Base-by-base conservation (phyloP, 2,888 invertebrate species). In the Barypeithes pellucidus region DNA sequence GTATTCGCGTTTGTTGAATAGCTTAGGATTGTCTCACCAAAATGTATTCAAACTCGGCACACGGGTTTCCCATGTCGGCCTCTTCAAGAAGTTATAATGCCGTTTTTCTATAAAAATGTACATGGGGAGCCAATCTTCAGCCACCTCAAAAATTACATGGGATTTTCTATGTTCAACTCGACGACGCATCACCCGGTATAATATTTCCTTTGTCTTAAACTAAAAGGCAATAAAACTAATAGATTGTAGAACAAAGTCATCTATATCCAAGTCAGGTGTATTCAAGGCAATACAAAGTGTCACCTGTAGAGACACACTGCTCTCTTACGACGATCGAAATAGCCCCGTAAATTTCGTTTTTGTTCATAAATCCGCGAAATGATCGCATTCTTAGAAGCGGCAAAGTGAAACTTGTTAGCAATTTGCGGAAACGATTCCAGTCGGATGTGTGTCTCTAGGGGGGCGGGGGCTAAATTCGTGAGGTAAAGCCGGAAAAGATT, bases 381-480 rank as follows among this genome's bases (percentile, higher is more conserved):
- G 67, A 83, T 82, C 80, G 79, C 82, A 80, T 83, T 82, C 82
- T 83, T 82, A 80, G 81, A 78, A 79, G 78, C 78, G 78, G 79
- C 80, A 81, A 83, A 83, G 82, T 83, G 83, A 84, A 83, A 83
- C 82, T 83, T 83, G 80, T 78, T 77, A 78, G 81, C 81, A 83
- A 83, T 83, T 84, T 83, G 83, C 79, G 81, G 82, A 77, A 80
- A 77, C 79, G 79, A 79, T 81, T 80, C 80, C 80, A 80, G 80
- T 78, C 75, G 59, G 67, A 57, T 68, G 63, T 63, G 59, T 54
- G 65, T 71, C 75, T 74, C 75, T 47, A 12, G 75, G 73, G 72
- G 29, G 16, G 16, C 24, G 50, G 33, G 41, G 43, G 63, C 50
- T 63, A 63, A 63, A 63, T 50, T 47, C 67, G 67, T 43, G 47